These are phyloP conservation scores for Myotis brandtii DNA, from an alignment of 2,113 vertebrate genomes.

Conservation along the genomic window DNA sequence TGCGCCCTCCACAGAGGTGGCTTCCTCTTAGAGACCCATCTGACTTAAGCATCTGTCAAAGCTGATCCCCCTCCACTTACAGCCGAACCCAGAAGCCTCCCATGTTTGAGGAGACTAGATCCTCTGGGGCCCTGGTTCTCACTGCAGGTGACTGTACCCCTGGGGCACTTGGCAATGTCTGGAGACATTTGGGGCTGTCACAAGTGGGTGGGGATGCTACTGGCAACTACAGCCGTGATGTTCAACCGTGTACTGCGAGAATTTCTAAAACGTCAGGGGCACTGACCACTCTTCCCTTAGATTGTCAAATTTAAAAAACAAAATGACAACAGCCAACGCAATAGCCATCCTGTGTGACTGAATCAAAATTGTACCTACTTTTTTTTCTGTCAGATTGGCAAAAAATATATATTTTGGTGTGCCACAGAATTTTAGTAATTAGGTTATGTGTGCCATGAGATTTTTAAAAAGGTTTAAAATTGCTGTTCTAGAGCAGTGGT, in stretches of 20 bases:
- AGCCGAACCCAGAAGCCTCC: background rate
- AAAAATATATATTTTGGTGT: background rate
- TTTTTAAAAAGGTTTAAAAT: background rate
- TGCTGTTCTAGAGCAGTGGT: background rate
- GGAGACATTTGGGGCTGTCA: background rate
- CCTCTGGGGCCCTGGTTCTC: background rate
- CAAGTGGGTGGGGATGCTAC: background rate
- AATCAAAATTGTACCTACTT: background rate
- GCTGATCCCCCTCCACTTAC: fast-evolving
- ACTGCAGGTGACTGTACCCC: background rate
- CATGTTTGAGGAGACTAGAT: background rate
- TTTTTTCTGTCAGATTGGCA: background rate
- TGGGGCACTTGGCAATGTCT: background rate
- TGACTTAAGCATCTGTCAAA: background rate
- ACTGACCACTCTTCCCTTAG: background rate
- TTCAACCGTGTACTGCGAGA: background rate
- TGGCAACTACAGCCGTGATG: background rate
- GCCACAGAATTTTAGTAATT: background rate
- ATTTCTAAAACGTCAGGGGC: background rate
- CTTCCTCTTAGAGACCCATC: background rate
- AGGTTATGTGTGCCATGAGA: background rate
- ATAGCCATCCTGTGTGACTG: background rate
- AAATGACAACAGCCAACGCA: background rate
- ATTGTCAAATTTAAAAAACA: background rate
- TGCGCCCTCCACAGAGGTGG: background rate